These are phyloP conservation scores for Bettongia penicillata DNA, from an alignment of 2,113 vertebrate genomes.

Conservation along the genomic window DNA sequence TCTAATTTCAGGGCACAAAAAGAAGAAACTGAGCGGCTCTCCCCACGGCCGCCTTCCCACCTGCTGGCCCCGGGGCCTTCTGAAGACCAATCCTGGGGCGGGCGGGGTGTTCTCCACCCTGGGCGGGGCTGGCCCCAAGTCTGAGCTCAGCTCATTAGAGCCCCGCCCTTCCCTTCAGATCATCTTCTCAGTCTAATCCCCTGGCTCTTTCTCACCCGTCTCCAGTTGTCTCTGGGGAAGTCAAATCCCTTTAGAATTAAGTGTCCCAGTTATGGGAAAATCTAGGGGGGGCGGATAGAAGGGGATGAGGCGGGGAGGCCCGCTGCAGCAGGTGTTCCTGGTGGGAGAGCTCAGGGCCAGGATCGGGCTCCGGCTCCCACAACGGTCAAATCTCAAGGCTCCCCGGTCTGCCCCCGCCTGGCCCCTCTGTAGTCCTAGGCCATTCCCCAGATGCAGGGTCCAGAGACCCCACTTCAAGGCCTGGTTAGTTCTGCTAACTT, in stretches of 20 bases:
- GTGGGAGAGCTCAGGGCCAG: neutral
- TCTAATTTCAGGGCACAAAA: neutral
- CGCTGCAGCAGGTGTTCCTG: neutral
- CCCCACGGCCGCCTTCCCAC: neutral
- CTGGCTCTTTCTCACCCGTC: neutral
- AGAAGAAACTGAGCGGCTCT: neutral
- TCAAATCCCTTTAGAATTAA: neutral
- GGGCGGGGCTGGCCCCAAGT: too few species aligned
- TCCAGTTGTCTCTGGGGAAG: neutral
- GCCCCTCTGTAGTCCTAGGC: neutral
- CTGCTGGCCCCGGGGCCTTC: neutral
- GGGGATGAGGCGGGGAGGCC: neutral
- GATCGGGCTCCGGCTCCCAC: neutral
- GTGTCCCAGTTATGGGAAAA: neutral
- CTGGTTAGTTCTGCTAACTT: neutral
- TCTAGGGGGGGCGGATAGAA: neutral
- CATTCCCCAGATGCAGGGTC: neutral
- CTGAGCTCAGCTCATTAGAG: neutral
- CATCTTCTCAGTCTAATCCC: neutral
- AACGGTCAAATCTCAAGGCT: neutral
- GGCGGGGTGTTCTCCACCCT: too few species aligned
- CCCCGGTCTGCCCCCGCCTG: neutral
- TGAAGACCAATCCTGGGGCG: too few species aligned
- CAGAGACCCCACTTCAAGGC: neutral
- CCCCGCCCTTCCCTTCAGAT: neutral